Conservation (phyloP, 2,113 vertebrate genomes). For the Capra hircus region DNA sequence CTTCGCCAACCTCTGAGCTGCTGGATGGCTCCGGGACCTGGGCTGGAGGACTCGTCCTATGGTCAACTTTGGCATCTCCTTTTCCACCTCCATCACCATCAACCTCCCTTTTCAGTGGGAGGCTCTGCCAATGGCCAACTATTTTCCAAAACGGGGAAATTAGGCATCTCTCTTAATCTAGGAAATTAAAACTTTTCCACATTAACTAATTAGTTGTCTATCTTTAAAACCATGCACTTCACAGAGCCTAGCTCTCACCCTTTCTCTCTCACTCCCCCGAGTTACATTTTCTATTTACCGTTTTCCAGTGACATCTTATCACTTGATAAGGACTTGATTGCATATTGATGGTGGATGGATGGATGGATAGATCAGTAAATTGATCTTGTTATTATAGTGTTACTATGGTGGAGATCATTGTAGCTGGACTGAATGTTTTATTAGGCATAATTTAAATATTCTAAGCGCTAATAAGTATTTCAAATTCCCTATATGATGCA, state of each 20-base stretch:
- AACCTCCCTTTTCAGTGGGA: neutral
- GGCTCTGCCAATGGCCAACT: neutral
- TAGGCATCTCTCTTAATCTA: neutral
- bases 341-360: neutral
- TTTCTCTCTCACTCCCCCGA: neutral
- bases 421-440: neutral
- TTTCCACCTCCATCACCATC: neutral
- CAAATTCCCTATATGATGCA: neutral
- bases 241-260: too few relatives aligned
- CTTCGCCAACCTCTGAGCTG: neutral
- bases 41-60: neutral
- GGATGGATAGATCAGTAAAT: neutral
- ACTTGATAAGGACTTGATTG: neutral
- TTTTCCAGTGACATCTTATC: neutral
- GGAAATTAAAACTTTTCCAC: neutral
- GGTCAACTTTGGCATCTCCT: neutral
- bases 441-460: neutral
- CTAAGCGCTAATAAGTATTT: neutral
- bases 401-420: neutral
- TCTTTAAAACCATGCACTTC: neutral
- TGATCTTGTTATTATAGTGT: neutral
- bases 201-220: neutral
- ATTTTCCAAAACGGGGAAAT: neutral
- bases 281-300: neutral
- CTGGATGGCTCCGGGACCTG: neutral